Base-by-base conservation (phyloP, 2,888 invertebrate species). In the Synergus umbraculus region DNA sequence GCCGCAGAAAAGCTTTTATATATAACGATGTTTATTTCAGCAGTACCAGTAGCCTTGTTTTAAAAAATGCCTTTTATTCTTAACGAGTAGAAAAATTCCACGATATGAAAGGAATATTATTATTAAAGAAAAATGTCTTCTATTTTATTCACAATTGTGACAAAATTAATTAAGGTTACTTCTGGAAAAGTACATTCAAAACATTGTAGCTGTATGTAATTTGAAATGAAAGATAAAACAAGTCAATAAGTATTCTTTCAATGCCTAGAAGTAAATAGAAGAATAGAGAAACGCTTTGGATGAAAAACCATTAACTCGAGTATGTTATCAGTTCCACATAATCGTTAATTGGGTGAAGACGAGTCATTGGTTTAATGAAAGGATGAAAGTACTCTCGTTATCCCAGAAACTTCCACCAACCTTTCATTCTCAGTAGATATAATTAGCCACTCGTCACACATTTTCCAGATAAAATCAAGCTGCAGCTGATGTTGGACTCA, bases 11-110 rank as follows among this genome's bases (percentile, higher is more conserved):
- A 46, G 46, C 15, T 46, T 69, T 46, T 69, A 69, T 69, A 46
- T 69, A 46, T 69, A 69, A 69, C 67, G 22, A 69, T 15, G 46
- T 29, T 46, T 13, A 13, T 46, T 29, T 69, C 29, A 46, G 10
- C 22, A 22, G 22, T 12, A 22, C 13, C 22, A 0, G 22, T 22
- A 18, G 44, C 29, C 46, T 69, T 29, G 29, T 69, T 15, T 69
- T 29, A 7, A 46, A 69, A 69, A 69, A 54, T n/a, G 15, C n/a
- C n/a, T 69, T 69, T 46, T 69, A 29, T 46, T 13, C 22, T 69
- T 29, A 1, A 18, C 2, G 9, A 9, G 9, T 54, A 54, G n/a
- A 0, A 9, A n/a, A 8, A 54, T 18, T 54, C 3, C n/a, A n/a
- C 2, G 49, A 54, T 9, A 54, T 54, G 8, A 54, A 18, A 54